These are phyloP conservation scores for Ifrita kowaldi DNA, from an alignment of 2,113 vertebrate species.

Conservation along the genomic window DNA sequence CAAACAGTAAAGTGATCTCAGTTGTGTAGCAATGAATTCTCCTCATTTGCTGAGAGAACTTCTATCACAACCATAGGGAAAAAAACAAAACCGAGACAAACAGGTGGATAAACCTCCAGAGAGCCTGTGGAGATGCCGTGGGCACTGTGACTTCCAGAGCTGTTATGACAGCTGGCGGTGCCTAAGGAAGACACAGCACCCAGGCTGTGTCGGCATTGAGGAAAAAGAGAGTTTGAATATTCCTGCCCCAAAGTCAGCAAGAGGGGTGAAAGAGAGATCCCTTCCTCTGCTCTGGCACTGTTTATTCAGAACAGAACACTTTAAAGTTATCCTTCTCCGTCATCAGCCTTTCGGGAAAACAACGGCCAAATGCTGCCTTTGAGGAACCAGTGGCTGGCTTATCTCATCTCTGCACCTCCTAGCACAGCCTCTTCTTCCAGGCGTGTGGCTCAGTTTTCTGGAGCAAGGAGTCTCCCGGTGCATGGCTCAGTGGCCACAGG, in stretches of 20 bases:
- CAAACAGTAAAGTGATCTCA: not conserved
- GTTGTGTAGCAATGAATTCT: not conserved
- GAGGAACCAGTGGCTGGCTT: not conserved
- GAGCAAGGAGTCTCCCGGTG: not conserved
- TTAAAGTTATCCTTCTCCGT: not conserved
- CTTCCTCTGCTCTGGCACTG: not conserved
- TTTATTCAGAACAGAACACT: not conserved
- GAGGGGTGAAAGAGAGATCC: not conserved
- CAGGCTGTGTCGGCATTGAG: not conserved
- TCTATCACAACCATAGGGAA: not conserved
- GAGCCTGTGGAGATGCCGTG: not conserved
- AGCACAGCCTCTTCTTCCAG: not conserved
- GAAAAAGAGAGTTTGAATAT: not conserved
- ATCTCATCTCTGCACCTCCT: not conserved
- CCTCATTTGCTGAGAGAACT: not conserved
- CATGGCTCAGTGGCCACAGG: not conserved
- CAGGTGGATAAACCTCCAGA: not conserved
- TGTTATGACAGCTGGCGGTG: fast-evolving
- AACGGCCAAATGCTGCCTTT: not conserved
- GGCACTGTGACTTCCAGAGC: not conserved
- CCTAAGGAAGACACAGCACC: not conserved
- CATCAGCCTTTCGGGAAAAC: not conserved
- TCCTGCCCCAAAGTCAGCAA: not conserved
- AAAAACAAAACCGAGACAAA: not conserved
- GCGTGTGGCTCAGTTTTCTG: fast-evolving